Evolutionary conservation across 1,140 invertebrate species (phyloP).

Genomic region (Hycleus cichorii): DNA sequence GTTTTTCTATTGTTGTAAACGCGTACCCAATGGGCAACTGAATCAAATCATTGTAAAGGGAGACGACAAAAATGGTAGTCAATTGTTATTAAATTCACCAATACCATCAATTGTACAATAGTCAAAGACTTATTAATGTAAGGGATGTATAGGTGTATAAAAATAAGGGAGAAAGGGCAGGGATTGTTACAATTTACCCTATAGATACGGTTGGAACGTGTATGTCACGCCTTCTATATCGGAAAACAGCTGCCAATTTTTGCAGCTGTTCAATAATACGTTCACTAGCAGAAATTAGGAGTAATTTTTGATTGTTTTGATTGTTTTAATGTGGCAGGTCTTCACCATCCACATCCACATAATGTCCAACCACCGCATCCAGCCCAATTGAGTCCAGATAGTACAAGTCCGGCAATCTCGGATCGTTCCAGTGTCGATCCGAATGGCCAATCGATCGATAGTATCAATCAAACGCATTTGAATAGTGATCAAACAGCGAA

Average conservation of each 20-base stretch:
- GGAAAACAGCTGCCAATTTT: constrained; percentile 3
- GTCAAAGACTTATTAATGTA: too few species aligned
- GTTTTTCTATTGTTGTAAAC: too few species aligned
- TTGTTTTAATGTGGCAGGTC: constrained; percentile 18
- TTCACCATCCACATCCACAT: constrained; percentile 19
- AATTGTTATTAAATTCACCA: too few species aligned
- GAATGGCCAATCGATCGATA: not conserved
- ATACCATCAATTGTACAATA: too few species aligned
- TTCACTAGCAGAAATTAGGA: too few species aligned
- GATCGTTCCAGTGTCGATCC: constrained; percentile 49
- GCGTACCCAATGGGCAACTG: too few species aligned
- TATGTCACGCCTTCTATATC: not conserved
- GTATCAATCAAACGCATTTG: not conserved
- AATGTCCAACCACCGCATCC: constrained; percentile 7
- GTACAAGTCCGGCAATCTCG: constrained; percentile 70
- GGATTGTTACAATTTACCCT: too few species aligned
- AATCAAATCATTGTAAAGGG: too few species aligned
- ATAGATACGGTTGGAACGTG: not conserved
- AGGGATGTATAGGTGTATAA: too few species aligned
- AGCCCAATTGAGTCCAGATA: constrained; percentile 73
- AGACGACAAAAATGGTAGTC: too few species aligned
- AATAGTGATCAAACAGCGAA: not conserved
- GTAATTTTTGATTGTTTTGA: not conserved
- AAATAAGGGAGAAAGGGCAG: too few species aligned
- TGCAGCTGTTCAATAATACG: constrained; percentile 1